Conservation (phyloP, 2,888 invertebrate genomes). For the Heliconius ethilla region DNA sequence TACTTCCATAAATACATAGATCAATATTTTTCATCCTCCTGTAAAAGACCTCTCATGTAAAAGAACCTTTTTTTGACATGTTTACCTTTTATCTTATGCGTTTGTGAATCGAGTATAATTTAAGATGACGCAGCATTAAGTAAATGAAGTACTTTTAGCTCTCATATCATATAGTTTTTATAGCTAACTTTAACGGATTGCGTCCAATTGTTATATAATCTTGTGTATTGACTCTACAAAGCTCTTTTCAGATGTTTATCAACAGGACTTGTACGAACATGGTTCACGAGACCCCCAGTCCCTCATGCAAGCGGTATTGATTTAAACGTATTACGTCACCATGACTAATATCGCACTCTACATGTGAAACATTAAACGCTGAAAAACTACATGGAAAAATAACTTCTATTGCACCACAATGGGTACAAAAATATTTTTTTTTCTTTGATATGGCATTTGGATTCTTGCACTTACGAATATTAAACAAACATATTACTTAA, state of each 20-base stretch:
- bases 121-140: conserved; percentile 9
- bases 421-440: neutral
- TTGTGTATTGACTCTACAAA: neutral
- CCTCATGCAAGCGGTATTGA: conserved; percentile 24
- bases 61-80: too few species aligned
- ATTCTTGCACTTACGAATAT: conserved; percentile 20
- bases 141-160: neutral
- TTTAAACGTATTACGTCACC: conserved; percentile 37
- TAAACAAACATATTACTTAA: conserved; percentile 13
- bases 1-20: too few species aligned
- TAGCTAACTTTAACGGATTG: neutral
- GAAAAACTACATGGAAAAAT: conserved; percentile 12
- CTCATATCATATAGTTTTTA: neutral
- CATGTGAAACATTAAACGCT: conserved; percentile 18
- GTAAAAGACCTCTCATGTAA: too few species aligned
- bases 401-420: conserved; percentile 7
- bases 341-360: conserved; percentile 35
- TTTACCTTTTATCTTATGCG: too few species aligned
- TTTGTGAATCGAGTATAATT: neutral
- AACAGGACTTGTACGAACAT: neutral
- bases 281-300: neutral
- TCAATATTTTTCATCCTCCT: too few species aligned
- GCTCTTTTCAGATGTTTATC: neutral
- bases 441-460: neutral
- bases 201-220: neutral